A percentile compares a stretch with the other conserved stretches of the same genome.
phyloP scores from a whole-genome alignment of 2,888 invertebrate genomes.

The Geophilus truncorum region DNA sequence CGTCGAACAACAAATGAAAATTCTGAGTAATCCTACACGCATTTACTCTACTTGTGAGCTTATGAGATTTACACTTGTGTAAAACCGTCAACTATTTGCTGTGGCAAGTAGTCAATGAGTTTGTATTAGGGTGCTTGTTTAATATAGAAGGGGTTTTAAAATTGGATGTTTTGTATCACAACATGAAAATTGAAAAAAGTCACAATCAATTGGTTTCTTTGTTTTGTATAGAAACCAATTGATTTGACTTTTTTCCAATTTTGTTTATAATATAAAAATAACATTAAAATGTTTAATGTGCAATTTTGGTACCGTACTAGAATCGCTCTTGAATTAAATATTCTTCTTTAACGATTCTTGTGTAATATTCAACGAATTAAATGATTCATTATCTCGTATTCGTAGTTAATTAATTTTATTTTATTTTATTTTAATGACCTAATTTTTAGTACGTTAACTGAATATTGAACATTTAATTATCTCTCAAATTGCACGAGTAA shows the following conservation, averaged over 20 bases:
- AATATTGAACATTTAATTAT: no score
- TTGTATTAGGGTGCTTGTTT: neutral
- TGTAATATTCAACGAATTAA: neutral
- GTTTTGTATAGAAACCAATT: no score
- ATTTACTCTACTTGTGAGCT: neutral
- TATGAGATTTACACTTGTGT: neutral
- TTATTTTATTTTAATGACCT: neutral
- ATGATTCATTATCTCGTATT: neutral
- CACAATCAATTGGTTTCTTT: neutral
- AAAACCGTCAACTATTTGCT: constrained; percentile 8
- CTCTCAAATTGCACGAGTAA: no score
- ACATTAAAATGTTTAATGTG: no score
- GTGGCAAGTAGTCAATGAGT: neutral
- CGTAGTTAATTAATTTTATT: no score
- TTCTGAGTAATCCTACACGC: neutral
- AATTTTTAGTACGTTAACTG: no score
- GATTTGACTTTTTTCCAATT: no score
- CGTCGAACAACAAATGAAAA: constrained; percentile 17
- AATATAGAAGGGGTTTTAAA: neutral
- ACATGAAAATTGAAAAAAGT: neutral
- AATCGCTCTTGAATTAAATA: no score
- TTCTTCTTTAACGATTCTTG: neutral
- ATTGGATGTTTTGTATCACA: neutral
- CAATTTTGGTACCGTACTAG: no score
- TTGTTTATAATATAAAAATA: neutral